Conservation (phyloP, 2,888 invertebrate genomes). For the Chaetoderma sp. region DNA sequence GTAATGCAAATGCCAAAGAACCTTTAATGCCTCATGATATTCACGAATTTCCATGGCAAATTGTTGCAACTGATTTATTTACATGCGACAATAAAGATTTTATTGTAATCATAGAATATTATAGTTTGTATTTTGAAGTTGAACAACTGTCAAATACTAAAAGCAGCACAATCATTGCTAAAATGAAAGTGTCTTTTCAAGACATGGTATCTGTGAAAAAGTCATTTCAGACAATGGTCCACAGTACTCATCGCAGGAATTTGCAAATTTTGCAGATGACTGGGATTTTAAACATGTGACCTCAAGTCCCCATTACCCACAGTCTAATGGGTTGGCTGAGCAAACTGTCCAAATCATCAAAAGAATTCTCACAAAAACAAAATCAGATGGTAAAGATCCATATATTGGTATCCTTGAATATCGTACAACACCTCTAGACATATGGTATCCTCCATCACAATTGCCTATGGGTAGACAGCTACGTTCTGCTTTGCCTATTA, state of each 20-base stretch:
- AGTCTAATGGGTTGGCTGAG: conserved; percentile 41
- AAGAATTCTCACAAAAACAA: conserved; percentile 27
- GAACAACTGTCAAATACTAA: no score
- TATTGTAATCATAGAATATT: conserved; percentile 18
- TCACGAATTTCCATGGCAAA: conserved; percentile 19
- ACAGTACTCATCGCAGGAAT: conserved; percentile 21
- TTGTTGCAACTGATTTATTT: conserved; percentile 25
- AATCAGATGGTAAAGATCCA: conserved; percentile 19
- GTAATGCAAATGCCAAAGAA: conserved; percentile 12
- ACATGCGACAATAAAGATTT: conserved; percentile 13
- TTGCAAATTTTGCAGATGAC: conserved; percentile 24
- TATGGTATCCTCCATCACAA: conserved; percentile 27
- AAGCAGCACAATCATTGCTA: no score
- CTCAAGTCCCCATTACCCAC: conserved; percentile 31
- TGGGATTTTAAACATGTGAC: conserved; percentile 37
- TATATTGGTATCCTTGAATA: conserved; percentile 30
- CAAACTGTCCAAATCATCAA: conserved; percentile 37
- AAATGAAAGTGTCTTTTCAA: conserved; percentile 15
- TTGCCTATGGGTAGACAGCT: conserved; percentile 29
- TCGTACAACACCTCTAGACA: conserved; percentile 25
- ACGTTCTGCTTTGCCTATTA: no score
- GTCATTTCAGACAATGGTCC: conserved; percentile 36
- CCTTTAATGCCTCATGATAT: conserved; percentile 13
- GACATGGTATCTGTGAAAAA: conserved; percentile 25
- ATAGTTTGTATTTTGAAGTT: no score